These are phyloP conservation scores for Phodopus roborovskii DNA, from an alignment of 2,113 vertebrate genomes.

Conservation along the genomic window DNA sequence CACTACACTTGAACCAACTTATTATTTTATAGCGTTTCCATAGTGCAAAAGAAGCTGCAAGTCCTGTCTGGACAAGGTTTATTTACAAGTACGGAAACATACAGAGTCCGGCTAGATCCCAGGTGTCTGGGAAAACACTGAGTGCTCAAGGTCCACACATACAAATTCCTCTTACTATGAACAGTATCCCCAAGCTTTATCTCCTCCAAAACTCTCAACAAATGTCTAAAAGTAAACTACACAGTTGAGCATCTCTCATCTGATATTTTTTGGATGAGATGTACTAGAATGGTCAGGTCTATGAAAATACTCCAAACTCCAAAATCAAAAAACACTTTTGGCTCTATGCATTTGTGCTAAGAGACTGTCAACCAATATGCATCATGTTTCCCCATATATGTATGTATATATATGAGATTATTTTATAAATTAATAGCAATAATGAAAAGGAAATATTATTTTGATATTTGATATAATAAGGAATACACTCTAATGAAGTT, in stretches of 20 bases:
- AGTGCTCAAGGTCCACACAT: neutral
- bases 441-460: neutral
- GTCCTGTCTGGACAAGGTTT: neutral
- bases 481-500: neutral
- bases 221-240: neutral
- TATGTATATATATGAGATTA: neutral
- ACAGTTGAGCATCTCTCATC: neutral
- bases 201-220: too few relatives aligned
- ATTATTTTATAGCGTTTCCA: slow-evolving; percentile 7
- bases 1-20: neutral
- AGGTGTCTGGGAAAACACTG: neutral
- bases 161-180: neutral
- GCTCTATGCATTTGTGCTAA: neutral
- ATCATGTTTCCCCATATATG: neutral
- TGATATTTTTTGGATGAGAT: neutral
- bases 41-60: neutral
- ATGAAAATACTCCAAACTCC: neutral
- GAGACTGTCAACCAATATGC: neutral
- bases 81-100: neutral
- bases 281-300: neutral
- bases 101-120: neutral
- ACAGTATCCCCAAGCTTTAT: too few relatives aligned
- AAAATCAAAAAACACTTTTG: neutral
- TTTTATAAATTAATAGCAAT: neutral
- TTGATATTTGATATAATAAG: neutral